Evolutionary conservation across 2,888 invertebrate genomes (phyloP), one percentile per base, ranked within the genome.

Genomic region (Cerastis rubricosa): DNA sequence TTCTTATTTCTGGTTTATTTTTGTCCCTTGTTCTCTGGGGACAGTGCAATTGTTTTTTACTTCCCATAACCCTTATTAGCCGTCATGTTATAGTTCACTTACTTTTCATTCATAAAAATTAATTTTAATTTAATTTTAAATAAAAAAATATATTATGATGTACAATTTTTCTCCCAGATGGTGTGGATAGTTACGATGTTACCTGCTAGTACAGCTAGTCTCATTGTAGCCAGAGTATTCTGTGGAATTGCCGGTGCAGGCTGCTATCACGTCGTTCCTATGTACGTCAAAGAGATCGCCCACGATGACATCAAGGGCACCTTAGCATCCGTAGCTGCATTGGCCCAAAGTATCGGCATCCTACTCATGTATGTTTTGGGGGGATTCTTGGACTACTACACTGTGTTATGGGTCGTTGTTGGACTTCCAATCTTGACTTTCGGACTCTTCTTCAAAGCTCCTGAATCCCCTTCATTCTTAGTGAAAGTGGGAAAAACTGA

Each of bases 401-500:
- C 89, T 0, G 90, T 94, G 12, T 69, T 94, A n/a, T 93, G 91
- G 84, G 76, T 91, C 0, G 86, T 90, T 4, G 65, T 92, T 2
- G 84, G 78, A 22, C 25, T 93, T 11, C 92, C 93, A 0, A 57
- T 93, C 5, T 0, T 92, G 14, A 90, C 89, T 5, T 82, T 90
- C 0, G 40, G 91, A 0, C 35, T 91, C 25, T 91, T 94, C 84
- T 25, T 92, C 49, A 90, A 87, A 68, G 92, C 92, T 51, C 95
- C 95, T 1, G 95, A 95, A 76, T 94, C 95, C 1, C 95, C 95
- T 14, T 90, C 92, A 3, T 95, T 89, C 76, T 85, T 95, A 64
- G 89, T 95, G 5, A 94, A 94, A 59, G 84, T 86, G 29, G 93
- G 92, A 2, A 91, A 91, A 72, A 84, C 81, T 69, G 89, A 94